Conservation (phyloP, 2,888 invertebrate species). For the Eupeodes latifasciatus region DNA sequence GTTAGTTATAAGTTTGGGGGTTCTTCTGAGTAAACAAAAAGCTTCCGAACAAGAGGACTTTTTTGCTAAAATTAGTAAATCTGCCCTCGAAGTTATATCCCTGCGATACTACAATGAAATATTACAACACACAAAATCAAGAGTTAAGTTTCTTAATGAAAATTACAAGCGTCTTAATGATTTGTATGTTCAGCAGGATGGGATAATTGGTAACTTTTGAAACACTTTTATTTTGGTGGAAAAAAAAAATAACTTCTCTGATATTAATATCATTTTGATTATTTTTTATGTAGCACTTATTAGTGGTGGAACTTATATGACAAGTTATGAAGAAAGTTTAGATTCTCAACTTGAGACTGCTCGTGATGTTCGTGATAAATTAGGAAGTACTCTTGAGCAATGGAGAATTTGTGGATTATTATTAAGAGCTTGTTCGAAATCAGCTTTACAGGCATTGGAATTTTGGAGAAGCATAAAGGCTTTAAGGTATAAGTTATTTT, state of each 20-base stretch:
- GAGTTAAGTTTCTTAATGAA: constrained; percentile 80
- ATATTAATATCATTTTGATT: neutral
- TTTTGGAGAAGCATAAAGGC: constrained; percentile 80
- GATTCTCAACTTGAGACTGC: constrained; percentile 82
- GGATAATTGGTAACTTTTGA: constrained; percentile 80
- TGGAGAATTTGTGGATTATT: constrained; percentile 83
- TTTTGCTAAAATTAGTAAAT: constrained; percentile 83
- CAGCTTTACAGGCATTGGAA: constrained; percentile 80
- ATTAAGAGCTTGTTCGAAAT: constrained; percentile 81
- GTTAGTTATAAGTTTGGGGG: constrained; percentile 82
- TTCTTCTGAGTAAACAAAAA: constrained; percentile 81
- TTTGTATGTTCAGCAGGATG: constrained; percentile 83
- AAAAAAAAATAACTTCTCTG: neutral
- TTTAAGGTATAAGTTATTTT: constrained; percentile 77
- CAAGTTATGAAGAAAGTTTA: constrained; percentile 82
- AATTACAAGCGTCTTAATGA: constrained; percentile 81
- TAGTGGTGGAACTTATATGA: constrained; percentile 83
- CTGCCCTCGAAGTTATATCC: constrained; percentile 80
- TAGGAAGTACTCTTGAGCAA: constrained; percentile 83
- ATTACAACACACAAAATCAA: constrained; percentile 81
- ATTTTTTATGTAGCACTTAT: constrained; percentile 79
- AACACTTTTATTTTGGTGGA: neutral
- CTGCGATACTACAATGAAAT: constrained; percentile 81
- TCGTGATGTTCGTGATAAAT: constrained; percentile 82
- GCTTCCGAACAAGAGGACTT: constrained; percentile 84